Conservation (phyloP, 2,113 vertebrate species). For the Cebidichthys violaceus region DNA sequence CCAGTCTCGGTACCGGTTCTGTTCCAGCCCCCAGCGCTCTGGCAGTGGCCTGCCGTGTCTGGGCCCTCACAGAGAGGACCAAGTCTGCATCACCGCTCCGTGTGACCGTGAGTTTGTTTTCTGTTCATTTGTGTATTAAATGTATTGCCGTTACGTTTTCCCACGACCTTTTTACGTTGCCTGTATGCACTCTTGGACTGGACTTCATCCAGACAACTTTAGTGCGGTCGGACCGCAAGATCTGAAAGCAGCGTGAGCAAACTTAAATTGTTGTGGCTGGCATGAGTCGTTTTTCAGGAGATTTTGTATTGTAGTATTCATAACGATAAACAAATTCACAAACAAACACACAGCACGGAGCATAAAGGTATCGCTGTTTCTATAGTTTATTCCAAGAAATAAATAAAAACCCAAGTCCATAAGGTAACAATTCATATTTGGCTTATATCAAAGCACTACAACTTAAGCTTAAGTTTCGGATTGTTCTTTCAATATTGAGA, state of each 20-base stretch:
- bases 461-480: no score
- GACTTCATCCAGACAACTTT: neutral
- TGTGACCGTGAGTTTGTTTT: constrained; percentile 80
- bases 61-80: constrained; percentile 79
- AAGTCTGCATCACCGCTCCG: constrained; percentile 75
- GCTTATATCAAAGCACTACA: neutral
- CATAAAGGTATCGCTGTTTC: neutral
- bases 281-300: neutral
- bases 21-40: constrained; percentile 74
- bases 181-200: neutral
- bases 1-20: constrained; percentile 87
- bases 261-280: neutral
- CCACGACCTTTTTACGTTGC: neutral
- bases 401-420: neutral
- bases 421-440: neutral
- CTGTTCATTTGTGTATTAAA: neutral
- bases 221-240: neutral
- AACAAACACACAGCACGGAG: neutral
- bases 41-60: constrained; percentile 73
- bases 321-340: neutral
- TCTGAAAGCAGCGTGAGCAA: neutral
- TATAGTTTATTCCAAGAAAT: neutral
- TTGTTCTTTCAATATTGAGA: neutral
- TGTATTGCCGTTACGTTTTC: neutral
- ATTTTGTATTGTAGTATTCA: neutral